A percentile compares a stretch with the other conserved stretches of the same genome.
Evolutionary conservation across 1,140 invertebrate species (phyloP).

Genomic region (Radopholus similis): DNA sequence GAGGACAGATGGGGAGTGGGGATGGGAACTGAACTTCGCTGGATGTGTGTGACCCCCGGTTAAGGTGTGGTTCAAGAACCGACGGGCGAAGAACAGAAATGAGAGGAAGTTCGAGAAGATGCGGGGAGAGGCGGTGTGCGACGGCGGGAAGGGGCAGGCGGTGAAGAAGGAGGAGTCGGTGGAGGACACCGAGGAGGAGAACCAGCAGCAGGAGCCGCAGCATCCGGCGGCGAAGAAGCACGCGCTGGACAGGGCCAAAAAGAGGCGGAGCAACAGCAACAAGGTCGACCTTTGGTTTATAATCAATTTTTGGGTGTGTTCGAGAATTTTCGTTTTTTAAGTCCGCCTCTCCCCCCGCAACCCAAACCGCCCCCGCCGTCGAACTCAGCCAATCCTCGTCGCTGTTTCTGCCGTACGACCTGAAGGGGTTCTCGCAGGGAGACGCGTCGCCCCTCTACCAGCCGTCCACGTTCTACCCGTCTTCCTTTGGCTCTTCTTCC

Average conservation of each 20-base stretch:
- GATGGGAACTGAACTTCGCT: background rate
- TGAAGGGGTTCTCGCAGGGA: too few relatives aligned
- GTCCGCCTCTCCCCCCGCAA: too few relatives aligned
- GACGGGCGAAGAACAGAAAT: constrained; percentile 13
- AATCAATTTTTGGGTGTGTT: background rate
- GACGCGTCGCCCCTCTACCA: too few relatives aligned
- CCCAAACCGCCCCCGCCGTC: too few relatives aligned
- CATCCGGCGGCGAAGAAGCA: background rate
- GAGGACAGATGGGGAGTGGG: background rate
- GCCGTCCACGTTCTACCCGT: background rate
- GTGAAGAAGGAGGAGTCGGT: constrained; percentile 16
- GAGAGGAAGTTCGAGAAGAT: constrained; percentile 10
- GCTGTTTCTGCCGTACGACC: too few relatives aligned
- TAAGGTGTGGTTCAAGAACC: constrained; percentile 21
- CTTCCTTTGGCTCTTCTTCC: background rate
- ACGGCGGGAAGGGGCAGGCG: background rate
- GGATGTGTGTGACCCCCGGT: background rate
- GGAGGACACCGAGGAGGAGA: constrained; percentile 17
- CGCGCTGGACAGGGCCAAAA: background rate
- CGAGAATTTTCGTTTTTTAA: too few relatives aligned
- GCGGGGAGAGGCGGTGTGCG: background rate
- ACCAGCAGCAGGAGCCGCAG: background rate
- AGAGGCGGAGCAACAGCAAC: background rate
- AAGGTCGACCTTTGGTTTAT: too few relatives aligned
- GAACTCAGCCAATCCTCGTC: too few relatives aligned